A percentile compares a stretch with the other conserved stretches of the same genome.
These are phyloP conservation scores for Ascidia mentula DNA, from an alignment of 23 tunicate genomes.

Conservation along the genomic window DNA sequence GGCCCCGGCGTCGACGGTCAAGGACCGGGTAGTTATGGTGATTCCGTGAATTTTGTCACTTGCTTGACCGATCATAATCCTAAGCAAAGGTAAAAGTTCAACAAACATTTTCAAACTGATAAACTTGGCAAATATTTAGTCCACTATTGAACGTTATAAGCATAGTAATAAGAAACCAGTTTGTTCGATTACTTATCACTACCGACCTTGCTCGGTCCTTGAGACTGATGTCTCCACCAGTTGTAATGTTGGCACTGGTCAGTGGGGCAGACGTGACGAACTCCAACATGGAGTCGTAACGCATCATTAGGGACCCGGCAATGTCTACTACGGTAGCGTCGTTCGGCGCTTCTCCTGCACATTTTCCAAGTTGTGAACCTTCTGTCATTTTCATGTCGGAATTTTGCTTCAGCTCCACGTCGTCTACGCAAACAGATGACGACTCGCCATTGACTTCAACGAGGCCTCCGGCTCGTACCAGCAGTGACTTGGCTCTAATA, in stretches of 20 bases:
- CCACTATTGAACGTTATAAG: no score
- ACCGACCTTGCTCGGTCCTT: constrained; percentile 17
- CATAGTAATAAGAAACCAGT: no score
- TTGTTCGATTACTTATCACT: no score
- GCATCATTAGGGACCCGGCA: constrained; percentile 1
- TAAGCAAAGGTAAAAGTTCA: neutral
- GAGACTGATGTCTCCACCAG: constrained; percentile 8
- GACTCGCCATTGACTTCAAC: neutral
- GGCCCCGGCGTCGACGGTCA: constrained; percentile 26
- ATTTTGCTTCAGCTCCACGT: neutral
- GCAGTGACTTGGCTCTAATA: neutral
- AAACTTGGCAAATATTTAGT: neutral
- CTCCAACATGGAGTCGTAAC: constrained; percentile 10
- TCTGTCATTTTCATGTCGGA: constrained; percentile 3
- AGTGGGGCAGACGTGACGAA: neutral
- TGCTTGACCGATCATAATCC: neutral
- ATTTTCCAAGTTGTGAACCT: constrained; percentile 8
- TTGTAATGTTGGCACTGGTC: neutral
- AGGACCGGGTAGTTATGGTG: neutral
- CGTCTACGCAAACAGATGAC: neutral
- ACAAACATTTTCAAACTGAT: neutral
- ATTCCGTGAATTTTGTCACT: constrained; percentile 9
- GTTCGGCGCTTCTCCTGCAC: neutral
- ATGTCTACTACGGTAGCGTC: neutral
- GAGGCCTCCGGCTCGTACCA: constrained; percentile 4